Base-by-base conservation (phyloP, 2,113 vertebrate species). In the Crotalus helleri region DNA sequence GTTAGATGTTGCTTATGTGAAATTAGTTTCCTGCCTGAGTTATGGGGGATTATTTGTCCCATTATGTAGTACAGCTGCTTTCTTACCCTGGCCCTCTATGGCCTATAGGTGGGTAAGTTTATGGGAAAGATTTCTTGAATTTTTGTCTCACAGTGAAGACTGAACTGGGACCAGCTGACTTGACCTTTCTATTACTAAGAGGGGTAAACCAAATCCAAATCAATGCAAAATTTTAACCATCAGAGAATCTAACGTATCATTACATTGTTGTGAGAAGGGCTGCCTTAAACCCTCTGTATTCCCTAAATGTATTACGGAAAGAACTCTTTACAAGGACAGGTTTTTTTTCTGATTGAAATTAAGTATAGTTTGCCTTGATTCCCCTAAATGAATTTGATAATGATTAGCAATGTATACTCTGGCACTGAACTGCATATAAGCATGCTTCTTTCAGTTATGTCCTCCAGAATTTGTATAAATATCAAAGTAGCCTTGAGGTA, bases 381-480 rank as follows among this genome's bases (percentile, higher is more conserved):
- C 87, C 33, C 89, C 53, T 3, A 88, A 54, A 23, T 91, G 29
- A 94, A 81, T 59, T 87, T 94, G 74, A 90, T 92, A 92, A 90
- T 91, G 93, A 15, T 51, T 94, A 59, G 55, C 29, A 1, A 17
- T 91, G 8, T 95, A 90, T 91, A 94, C 4, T 51, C 24, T 55
- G 0, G 15, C 91, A 57, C 87, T 94, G 94, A 55, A 19, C 0
- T 92, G 44, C 19, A 91, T 89, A 93, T 91, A 94, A 11, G 0
- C n/a, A 95, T 33, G 1, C 93, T 94, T 96, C 88, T 95, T 96
- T 96, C 61, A 94, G 46, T 94, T 91, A 95, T 92, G 2, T 4
- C 49, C 29, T 93, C n/a, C 26, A 46, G 54, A 93, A 95, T 96
- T 89, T 87, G 51, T 29, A 61, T 93, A 95, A 95, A 95, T 74